Percentiles rank a stretch among this genome's conserved stretches.
Conservation (phyloP, 2,888 invertebrate species). For the Stenolophus ochropezus region DNA sequence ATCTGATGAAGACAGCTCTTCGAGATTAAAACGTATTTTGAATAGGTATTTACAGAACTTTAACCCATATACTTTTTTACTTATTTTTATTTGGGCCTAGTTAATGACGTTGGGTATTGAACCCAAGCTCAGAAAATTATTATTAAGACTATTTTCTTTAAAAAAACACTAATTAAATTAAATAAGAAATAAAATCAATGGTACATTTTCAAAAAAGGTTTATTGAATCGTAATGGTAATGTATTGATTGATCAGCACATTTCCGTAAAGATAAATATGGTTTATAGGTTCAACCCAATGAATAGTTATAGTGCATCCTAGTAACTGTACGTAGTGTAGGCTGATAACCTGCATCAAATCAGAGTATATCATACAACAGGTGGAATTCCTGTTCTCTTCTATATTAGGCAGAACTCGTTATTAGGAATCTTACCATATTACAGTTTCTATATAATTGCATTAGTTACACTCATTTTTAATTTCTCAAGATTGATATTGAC, state of each 20-base stretch:
- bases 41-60: too few species aligned
- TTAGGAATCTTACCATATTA: background rate
- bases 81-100: too few species aligned
- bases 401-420: background rate
- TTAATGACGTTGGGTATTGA: too few species aligned
- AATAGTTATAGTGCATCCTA: background rate
- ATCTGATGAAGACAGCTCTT: too few species aligned
- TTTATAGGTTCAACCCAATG: background rate
- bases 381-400: background rate
- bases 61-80: too few species aligned
- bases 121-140: too few species aligned
- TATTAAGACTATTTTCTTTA: too few species aligned
- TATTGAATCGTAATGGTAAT: too few species aligned
- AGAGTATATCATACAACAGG: background rate
- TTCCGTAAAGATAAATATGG: background rate
- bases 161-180: too few species aligned
- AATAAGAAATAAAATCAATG: too few species aligned
- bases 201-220: too few species aligned
- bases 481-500: background rate
- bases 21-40: too few species aligned
- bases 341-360: background rate
- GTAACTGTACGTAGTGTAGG: background rate
- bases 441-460: background rate
- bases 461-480: background rate
- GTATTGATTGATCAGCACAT: background rate